phyloP scores from a whole-genome alignment of 2,888 invertebrate species.

The Strigamia maritima region DNA sequence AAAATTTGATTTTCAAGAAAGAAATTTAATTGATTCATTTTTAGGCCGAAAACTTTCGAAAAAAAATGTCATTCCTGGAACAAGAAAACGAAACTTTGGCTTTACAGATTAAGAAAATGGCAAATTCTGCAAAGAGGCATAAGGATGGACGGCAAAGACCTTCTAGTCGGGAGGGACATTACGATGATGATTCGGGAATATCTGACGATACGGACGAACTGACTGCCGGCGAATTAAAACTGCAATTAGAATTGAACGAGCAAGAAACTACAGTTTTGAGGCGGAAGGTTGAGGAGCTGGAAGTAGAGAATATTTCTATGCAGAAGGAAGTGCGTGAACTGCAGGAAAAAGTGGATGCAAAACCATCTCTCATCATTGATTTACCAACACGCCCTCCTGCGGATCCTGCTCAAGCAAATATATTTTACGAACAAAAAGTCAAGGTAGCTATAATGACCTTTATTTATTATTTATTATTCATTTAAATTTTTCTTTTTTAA shows the following conservation, averaged over 20 bases:
- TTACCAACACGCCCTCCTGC: slow-evolving; percentile 41
- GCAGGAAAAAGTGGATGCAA: slow-evolving; percentile 64
- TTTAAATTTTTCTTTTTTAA: background rate
- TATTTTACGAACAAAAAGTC: slow-evolving; percentile 37
- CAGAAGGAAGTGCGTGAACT: slow-evolving; percentile 70
- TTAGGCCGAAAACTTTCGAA: slow-evolving; percentile 80
- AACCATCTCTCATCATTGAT: slow-evolving; percentile 42
- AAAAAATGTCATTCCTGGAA: slow-evolving; percentile 86
- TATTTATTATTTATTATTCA: background rate
- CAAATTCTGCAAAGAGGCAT: slow-evolving; percentile 70
- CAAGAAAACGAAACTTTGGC: slow-evolving; percentile 95
- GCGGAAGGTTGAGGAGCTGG: slow-evolving; percentile 78
- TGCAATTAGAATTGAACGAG: slow-evolving; percentile 82
- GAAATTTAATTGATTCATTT: slow-evolving; percentile 48
- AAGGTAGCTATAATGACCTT: slow-evolving; percentile 2
- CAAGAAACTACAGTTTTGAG: slow-evolving; percentile 81
- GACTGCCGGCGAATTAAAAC: slow-evolving; percentile 69
- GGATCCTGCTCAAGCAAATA: slow-evolving; percentile 34
- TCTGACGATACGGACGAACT: slow-evolving; percentile 42
- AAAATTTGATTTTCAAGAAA: background rate
- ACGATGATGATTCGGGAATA: slow-evolving; percentile 18
- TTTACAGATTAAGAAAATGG: slow-evolving; percentile 94
- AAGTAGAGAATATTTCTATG: slow-evolving; percentile 70
- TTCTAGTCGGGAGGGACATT: slow-evolving; percentile 11
- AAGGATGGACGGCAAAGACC: slow-evolving; percentile 43